These are phyloP conservation scores for Cryptocephalus moraei DNA, from an alignment of 2,888 invertebrate genomes.

Conservation along the genomic window DNA sequence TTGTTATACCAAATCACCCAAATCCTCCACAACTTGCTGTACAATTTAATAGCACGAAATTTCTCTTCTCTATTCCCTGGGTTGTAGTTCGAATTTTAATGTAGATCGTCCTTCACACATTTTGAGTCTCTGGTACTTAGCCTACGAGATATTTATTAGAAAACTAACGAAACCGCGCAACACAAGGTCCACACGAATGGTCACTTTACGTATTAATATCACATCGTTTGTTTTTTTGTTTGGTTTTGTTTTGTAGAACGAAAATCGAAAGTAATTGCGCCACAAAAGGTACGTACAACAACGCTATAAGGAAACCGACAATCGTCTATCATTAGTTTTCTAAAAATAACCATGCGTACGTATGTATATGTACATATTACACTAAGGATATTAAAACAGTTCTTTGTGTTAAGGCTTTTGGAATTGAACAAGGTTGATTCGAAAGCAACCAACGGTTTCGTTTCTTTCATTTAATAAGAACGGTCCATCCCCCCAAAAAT, in stretches of 20 bases:
- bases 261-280: not conserved
- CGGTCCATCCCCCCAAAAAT: no score
- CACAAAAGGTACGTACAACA: not conserved
- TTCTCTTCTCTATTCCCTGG: no score
- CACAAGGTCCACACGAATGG: not conserved
- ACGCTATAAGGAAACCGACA: not conserved
- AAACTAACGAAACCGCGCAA: constrained; percentile 1
- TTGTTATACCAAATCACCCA: no score
- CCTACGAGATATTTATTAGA: constrained; percentile 3
- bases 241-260: no score
- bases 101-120: no score
- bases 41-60: no score
- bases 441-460: not conserved
- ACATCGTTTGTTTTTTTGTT: constrained; percentile 5
- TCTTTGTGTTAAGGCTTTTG: constrained; percentile 17
- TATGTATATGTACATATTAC: constrained; percentile 1
- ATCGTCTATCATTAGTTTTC: constrained; percentile 1
- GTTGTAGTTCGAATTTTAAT: no score
- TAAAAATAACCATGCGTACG: not conserved
- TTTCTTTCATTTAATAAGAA: no score
- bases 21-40: no score
- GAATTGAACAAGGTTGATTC: constrained; percentile 18
- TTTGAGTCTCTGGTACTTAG: not conserved
- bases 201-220: constrained; percentile 11
- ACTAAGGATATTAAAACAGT: constrained; percentile 13